A percentile compares a stretch with the other conserved stretches of the same genome.
Evolutionary conservation across 2,888 invertebrate genomes (phyloP).

Genomic region (Xanthia icteritia): DNA sequence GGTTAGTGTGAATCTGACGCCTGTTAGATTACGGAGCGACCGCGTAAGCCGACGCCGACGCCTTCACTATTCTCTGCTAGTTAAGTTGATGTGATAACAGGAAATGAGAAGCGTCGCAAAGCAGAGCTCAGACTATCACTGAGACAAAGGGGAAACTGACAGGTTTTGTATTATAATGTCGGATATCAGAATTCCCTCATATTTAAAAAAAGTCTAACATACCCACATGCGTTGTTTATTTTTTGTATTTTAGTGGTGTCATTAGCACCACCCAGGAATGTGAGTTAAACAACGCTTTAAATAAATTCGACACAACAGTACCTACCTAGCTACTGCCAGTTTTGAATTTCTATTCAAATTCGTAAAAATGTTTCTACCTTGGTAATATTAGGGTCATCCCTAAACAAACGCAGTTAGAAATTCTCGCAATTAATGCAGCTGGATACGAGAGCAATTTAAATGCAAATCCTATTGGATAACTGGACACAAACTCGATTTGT

Average conservation of each 20-base stretch:
- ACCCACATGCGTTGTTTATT: background rate
- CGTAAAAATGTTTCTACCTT: background rate
- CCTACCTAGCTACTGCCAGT: background rate
- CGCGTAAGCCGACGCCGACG: slow-evolving; percentile 4
- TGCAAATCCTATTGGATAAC: slow-evolving; percentile 44
- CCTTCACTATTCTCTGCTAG: slow-evolving; percentile 1
- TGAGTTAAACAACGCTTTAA: background rate
- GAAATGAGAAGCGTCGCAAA: slow-evolving; percentile 46
- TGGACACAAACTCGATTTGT: slow-evolving; percentile 11
- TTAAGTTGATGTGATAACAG: slow-evolving; percentile 29
- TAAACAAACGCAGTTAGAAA: slow-evolving; percentile 16
- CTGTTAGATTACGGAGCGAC: slow-evolving; percentile 4
- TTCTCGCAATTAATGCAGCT: slow-evolving; percentile 35
- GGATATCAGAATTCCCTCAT: background rate
- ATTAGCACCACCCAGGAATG: background rate
- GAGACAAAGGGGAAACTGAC: slow-evolving; percentile 11
- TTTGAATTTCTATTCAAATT: slow-evolving; percentile 1
- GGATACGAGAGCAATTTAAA: slow-evolving; percentile 47
- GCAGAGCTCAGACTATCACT: slow-evolving; percentile 12
- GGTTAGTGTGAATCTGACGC: background rate
- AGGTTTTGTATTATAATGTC: slow-evolving; percentile 5
- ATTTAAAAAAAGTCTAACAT: background rate
- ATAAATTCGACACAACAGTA: background rate
- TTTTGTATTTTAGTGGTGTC: background rate
- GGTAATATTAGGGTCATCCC: background rate